Evolutionary conservation across 2,113 vertebrate genomes (phyloP), one percentile per base, ranked within the genome.

Genomic region (Climacteris rufus): DNA sequence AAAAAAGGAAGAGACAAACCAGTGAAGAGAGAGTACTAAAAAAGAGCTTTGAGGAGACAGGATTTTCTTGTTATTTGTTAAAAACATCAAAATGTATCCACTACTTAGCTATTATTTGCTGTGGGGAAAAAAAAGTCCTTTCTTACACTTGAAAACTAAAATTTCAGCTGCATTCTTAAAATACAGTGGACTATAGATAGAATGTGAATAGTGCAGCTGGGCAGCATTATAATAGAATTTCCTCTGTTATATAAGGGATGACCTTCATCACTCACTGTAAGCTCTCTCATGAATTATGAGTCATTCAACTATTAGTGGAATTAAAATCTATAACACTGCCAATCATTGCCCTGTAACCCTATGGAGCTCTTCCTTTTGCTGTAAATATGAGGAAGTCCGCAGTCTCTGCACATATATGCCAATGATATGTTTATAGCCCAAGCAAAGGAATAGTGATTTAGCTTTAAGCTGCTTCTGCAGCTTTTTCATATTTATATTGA

Each of bases 201-300:
- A 83, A 93, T 35, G 37, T 88, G 94, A 91, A 89, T 78, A 86
- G 45, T 77, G 53, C 93, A 95, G 68, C 83, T 95, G 74, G 74
- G 53, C 74, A 95, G 49, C 85, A 91, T 79, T 94, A 75, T 91
- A 94, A 94, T 87, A 95, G 66, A 94, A 89, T 89, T 94, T 96
- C 33, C 40, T 95, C 88, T 77, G 60, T 91, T 95, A 69, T 92
- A 30, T 90, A 92, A 93, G 52, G 17, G 77, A 88, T 95, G 88
- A 95, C 94, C 94, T 97, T 96, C 91, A 95, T 97, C 94, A 92
- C 75, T 96, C 86, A 93, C 70, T 95, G 39, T 75, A 94, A 94
- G 57, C 23, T 86, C 44, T 93, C 78, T 89, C 83, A 92, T 94
- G 88, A 96, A 92, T 97, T 94, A 95, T 6, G 33, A 95, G 42